A percentile compares a stretch with the other conserved stretches of the same genome.
Evolutionary conservation across 2,888 invertebrate species (phyloP).

Genomic region (Latheticus oryzae): DNA sequence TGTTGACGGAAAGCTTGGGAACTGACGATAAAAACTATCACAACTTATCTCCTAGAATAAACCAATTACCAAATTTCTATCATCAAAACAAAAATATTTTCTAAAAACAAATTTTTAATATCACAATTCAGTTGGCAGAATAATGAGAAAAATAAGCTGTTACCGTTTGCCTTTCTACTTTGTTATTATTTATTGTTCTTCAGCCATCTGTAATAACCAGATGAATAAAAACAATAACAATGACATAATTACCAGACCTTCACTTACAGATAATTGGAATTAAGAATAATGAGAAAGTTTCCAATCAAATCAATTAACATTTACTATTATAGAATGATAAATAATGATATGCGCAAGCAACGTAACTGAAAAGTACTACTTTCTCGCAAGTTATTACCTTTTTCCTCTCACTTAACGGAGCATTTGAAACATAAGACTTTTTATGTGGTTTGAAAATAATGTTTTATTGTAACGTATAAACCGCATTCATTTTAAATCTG

Average conservation of each 20-base stretch:
- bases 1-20: conserved; percentile 12
- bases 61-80: no score
- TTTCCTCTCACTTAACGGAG: conserved; percentile 23
- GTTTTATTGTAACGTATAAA: conserved; percentile 1
- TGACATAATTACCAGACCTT: neutral
- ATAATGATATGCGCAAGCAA: conserved; percentile 5
- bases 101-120: no score
- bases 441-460: conserved; percentile 9
- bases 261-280: conserved; percentile 5
- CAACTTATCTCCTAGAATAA: no score
- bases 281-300: conserved; percentile 11
- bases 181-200: no score
- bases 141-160: no score
- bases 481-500: conserved; percentile 28
- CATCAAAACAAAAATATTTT: conserved; percentile 15
- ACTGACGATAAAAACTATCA: conserved; percentile 15
- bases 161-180: no score
- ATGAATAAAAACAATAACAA: no score
- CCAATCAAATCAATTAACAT: conserved; percentile 20
- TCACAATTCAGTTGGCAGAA: no score
- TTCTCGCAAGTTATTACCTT: conserved; percentile 5
- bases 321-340: conserved; percentile 13
- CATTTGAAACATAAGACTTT: neutral
- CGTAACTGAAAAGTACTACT: conserved; percentile 6
- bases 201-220: no score